Evolutionary conservation across 1,140 invertebrate species (phyloP), one percentile per base, ranked within the genome.

Genomic region (Rhyacophila brunnea): DNA sequence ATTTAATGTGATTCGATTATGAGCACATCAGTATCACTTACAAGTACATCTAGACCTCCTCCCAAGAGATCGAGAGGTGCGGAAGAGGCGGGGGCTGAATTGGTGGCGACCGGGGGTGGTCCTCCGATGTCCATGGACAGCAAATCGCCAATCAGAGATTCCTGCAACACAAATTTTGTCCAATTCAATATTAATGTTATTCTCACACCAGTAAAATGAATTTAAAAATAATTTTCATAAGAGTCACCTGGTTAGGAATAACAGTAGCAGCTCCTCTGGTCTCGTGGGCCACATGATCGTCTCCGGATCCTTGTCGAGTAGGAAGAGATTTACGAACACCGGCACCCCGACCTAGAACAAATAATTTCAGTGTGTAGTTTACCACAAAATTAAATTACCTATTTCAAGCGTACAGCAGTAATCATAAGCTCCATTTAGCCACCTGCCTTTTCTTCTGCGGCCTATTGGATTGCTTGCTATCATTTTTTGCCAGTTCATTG

Each of bases 81-180:
- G 15, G 80, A 68, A 58, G 81, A 74, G 32, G 80, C 67, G 34
- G 36, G 77, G 45, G 80, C 76, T 35, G 81, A 78, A 19, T 78
- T 67, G 9, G 84, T 71, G 17, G 83, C 68, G 64, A 77, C 66
- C 46, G 77, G 69, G 9, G 79, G 78, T 58, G 79, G 81, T 34
- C 80, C 81, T 70, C 87, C 88, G 56, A 98, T 90, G 75, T 99
- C 96, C 90, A 99, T 95, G 49, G 92, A 95, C 20, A 99, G 82
- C 14, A 99, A 80, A 80, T 99, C 97, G 0, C 95, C 96, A 73
- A 99, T 98, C 0, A 99, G 81, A 1, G 93, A 96, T 69, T 98
- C 96, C 78, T 96, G 92, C 7, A 85, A 80, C 9, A 90, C 89
- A 68, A 92, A 53, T 28, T 40, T 3, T n/a, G 3, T 13, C n/a